phyloP scores from a whole-genome alignment of 2,797 vertebrate species.

The Phylloscopus collybita region DNA sequence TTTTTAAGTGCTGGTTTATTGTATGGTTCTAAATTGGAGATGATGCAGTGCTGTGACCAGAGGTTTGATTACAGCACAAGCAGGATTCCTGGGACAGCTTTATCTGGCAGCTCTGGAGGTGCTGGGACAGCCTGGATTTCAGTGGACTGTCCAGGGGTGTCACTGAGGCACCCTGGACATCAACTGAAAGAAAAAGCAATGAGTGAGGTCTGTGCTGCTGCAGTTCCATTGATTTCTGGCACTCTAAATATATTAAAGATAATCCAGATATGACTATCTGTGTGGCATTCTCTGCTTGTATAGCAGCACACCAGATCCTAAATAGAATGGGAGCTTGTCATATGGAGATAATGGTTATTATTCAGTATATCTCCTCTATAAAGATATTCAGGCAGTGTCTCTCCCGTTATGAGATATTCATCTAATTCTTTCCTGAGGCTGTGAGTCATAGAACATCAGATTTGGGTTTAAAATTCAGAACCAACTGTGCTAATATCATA shows the following conservation, averaged over 20 bases:
- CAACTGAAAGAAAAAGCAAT: background rate
- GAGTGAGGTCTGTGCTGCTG: background rate
- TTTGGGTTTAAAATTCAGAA: conserved; percentile 71
- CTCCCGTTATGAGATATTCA: conserved; percentile 57
- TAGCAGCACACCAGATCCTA: background rate
- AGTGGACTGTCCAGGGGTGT: background rate
- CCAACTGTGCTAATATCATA: conserved; percentile 67
- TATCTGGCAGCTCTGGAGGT: background rate
- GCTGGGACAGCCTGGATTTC: background rate
- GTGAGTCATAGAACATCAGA: conserved; percentile 63
- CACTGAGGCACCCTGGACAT: background rate
- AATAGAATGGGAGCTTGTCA: conserved; percentile 38
- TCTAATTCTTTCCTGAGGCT: conserved; percentile 68
- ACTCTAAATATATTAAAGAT: conserved; percentile 19
- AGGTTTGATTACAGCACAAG: background rate
- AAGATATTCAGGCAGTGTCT: conserved; percentile 54
- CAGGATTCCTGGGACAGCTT: background rate
- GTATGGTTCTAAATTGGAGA: fast-evolving
- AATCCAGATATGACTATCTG: conserved; percentile 34
- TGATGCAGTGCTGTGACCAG: background rate
- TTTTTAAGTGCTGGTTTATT: background rate
- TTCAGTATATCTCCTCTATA: conserved; percentile 50
- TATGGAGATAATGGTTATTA: conserved; percentile 57
- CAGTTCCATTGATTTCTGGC: background rate
- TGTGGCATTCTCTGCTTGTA: background rate